A percentile compares a stretch with the other conserved stretches of the same genome.
Evolutionary conservation across 2,113 vertebrate species (phyloP).

Genomic region (Tragelaphus imberbis): DNA sequence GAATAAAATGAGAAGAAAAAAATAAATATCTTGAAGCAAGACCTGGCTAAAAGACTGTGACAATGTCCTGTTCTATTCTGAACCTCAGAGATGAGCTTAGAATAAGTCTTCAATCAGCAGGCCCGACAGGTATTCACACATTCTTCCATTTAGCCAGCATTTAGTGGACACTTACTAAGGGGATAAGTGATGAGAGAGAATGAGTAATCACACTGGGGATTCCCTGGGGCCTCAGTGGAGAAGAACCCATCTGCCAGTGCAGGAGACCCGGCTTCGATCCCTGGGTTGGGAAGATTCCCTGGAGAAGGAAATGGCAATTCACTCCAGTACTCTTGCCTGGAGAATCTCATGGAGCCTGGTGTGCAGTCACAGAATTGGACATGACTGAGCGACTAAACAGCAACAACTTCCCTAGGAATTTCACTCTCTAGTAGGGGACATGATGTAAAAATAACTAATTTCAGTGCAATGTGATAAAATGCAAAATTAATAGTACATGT

Average conservation of each 20-base stretch:
- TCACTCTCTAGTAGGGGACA: background rate
- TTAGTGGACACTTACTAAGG: no score
- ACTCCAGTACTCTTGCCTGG: background rate
- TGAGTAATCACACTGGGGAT: background rate
- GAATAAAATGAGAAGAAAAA: background rate
- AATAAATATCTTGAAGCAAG: background rate
- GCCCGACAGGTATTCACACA: background rate
- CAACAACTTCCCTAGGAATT: background rate
- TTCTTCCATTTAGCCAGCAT: background rate
- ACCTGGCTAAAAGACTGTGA: background rate
- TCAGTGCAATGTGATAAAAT: background rate
- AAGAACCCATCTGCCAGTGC: background rate
- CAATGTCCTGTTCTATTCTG: background rate
- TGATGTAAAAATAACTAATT: background rate
- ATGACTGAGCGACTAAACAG: background rate
- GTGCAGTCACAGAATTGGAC: fast-evolving
- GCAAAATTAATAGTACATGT: background rate
- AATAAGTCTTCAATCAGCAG: background rate
- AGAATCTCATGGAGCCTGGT: background rate
- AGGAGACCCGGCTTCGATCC: background rate
- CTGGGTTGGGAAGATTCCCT: background rate
- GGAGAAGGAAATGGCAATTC: background rate
- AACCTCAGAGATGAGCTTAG: background rate
- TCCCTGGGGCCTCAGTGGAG: background rate
- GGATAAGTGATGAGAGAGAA: background rate